Evolutionary conservation across 2,113 vertebrate genomes (phyloP).

Genomic region (Mola mola): DNA sequence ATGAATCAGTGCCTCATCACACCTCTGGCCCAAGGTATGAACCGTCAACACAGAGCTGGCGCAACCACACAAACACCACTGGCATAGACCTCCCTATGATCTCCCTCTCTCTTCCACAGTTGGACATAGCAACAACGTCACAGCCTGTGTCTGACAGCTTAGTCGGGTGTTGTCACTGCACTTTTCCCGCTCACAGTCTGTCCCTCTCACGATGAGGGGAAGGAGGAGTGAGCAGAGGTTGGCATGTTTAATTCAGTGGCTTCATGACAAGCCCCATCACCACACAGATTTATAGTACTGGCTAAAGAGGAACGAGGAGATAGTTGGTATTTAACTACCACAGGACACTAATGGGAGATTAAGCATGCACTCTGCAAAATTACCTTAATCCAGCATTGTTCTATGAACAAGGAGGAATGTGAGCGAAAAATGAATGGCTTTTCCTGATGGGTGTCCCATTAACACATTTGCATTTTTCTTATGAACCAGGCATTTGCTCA

Average conservation of each 20-base stretch:
- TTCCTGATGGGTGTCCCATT: constrained; percentile 11
- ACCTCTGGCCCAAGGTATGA: constrained; percentile 53
- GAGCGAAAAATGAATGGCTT: constrained; percentile 42
- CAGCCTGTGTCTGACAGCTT: constrained; percentile 23
- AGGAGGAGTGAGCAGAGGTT: constrained; percentile 29
- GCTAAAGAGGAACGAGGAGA: constrained; percentile 46
- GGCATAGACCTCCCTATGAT: constrained; percentile 20
- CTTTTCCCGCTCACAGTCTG: constrained; percentile 15
- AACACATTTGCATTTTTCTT: constrained; percentile 10
- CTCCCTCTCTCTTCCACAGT: constrained; percentile 22
- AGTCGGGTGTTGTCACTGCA: constrained; percentile 21
- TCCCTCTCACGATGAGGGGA: constrained; percentile 18
- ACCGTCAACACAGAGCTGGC: constrained; percentile 58
- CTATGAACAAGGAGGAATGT: constrained; percentile 25
- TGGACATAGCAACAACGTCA: constrained; percentile 22
- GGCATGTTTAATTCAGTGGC: constrained; percentile 75
- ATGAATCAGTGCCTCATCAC: constrained; percentile 74
- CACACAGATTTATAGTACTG: constrained; percentile 59
- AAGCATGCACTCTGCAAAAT: constrained; percentile 58
- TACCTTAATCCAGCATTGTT: constrained; percentile 56
- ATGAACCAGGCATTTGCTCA: constrained; percentile 9
- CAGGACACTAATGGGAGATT: constrained; percentile 58
- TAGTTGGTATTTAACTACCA: constrained; percentile 60
- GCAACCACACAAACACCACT: constrained; percentile 9
- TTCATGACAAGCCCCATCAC: constrained; percentile 45